phyloP scores from a whole-genome alignment of 37 sponge, comb jelly and placozoan species.

The Lycopodina hypogea region DNA sequence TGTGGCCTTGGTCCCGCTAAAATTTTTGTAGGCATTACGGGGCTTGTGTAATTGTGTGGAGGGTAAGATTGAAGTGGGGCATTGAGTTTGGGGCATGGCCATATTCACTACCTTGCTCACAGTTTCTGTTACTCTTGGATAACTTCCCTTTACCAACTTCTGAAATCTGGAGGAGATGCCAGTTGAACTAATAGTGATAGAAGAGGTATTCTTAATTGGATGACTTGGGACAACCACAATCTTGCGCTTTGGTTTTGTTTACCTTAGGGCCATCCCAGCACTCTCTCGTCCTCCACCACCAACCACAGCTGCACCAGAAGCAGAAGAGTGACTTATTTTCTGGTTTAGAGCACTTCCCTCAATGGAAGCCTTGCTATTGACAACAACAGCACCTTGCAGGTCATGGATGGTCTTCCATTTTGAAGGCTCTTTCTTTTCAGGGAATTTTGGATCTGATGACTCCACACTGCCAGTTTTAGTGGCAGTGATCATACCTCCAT shows the following conservation, averaged over 20 bases:
- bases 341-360: conserved; percentile 31
- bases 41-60: background rate
- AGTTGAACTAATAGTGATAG: background rate
- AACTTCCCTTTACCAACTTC: conserved; percentile 24
- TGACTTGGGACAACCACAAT: conserved; percentile 52
- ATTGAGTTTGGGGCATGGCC: conserved; percentile 8
- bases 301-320: background rate
- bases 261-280: background rate
- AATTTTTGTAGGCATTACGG: background rate
- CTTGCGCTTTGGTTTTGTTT: conserved; percentile 13
- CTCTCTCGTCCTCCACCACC: background rate
- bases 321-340: background rate
- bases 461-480: too few species aligned
- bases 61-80: conserved; percentile 9
- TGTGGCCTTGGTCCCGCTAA: background rate
- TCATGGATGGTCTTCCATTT: conserved; percentile 47
- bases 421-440: conserved; percentile 39
- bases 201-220: background rate
- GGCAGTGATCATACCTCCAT: background rate
- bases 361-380: background rate
- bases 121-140: background rate
- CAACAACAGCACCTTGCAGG: background rate
- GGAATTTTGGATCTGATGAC: background rate
- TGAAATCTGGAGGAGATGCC: conserved; percentile 57
- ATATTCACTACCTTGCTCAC: background rate